Percentiles rank a stretch among this genome's conserved stretches.
Evolutionary conservation across 2,113 vertebrate species (phyloP).

Genomic region (Geococcyx californianus): DNA sequence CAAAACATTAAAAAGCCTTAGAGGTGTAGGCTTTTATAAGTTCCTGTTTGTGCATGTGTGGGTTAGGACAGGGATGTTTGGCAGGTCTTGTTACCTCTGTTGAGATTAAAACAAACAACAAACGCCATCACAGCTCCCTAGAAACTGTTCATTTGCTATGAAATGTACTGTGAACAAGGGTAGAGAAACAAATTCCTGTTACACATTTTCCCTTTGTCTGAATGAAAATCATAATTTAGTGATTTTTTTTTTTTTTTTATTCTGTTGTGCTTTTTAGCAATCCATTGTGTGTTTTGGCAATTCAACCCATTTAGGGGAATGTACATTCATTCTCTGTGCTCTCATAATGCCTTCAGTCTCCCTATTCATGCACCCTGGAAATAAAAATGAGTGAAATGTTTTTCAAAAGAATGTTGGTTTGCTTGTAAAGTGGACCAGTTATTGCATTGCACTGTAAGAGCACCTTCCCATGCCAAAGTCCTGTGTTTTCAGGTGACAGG

Average conservation of each 20-base stretch:
- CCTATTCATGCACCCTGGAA: background rate
- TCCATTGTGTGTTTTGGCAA: background rate
- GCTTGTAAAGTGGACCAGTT: background rate
- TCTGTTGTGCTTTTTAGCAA: background rate
- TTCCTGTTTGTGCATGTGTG: background rate
- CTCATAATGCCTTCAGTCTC: background rate
- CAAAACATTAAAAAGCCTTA: background rate
- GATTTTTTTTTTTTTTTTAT: background rate
- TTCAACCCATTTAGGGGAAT: background rate
- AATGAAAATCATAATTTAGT: background rate
- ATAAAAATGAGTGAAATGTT: background rate
- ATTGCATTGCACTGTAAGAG: background rate
- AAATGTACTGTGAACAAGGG: background rate
- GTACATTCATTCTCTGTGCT: background rate
- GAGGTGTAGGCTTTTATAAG: background rate
- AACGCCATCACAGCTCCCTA: background rate
- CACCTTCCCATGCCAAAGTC: background rate
- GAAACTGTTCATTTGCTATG: background rate
- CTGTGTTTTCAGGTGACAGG: background rate
- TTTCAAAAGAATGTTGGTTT: background rate
- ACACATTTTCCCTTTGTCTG: background rate
- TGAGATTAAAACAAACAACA: background rate
- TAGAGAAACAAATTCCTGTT: background rate
- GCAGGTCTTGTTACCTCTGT: background rate
- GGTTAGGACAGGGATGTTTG: background rate